Evolutionary conservation across 2,113 vertebrate genomes (phyloP), one percentile per base, ranked within the genome.

Genomic region (Python bivittatus): DNA sequence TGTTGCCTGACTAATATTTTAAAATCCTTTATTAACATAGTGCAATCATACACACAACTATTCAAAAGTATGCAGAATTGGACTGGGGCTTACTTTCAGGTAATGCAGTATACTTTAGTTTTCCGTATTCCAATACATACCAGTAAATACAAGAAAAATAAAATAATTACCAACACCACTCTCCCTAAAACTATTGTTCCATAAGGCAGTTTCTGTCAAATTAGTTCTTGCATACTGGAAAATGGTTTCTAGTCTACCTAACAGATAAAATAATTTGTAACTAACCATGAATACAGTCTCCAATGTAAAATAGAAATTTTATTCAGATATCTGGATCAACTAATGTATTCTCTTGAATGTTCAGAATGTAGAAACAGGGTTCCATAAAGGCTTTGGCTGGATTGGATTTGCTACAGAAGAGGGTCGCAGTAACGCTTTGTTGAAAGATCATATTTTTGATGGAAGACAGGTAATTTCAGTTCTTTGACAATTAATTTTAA

Each of bases 361-460:
- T 91, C 96, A 99, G 99, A 96, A 99, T 95, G 98, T 92, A 97
- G 96, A 98, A 1, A 99, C 98, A 0, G 99, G 99, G 42, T 99
- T 99, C 97, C 98, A 99, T 93, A 97, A 1, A 97, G 98, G 99
- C 6, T 97, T 97, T 10, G 97, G 98, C 93, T 99, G 98, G 98
- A 25, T 99, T 88, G 95, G 97, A 1, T 99, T 98, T 96, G 91
- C 96, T 0, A 90, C 97, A 88, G 97, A 98, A 91, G 96, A 98
- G 90, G 98, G 97, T 3, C 94, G 98, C 90, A 97, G 97, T 94
- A 99, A 98, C 27, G 98, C 95, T 1, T 94, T 99, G 29, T 98
- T 99, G 94, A 98, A 99, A 93, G 98, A 99, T 4, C 99, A 99
- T 53, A 2, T 98, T 29, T 94, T 99, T 48, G 99, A 99, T 94